Evolutionary conservation across 2,797 vertebrate species (phyloP), one percentile per base, ranked within the genome.

Genomic region (Argentina silus): DNA sequence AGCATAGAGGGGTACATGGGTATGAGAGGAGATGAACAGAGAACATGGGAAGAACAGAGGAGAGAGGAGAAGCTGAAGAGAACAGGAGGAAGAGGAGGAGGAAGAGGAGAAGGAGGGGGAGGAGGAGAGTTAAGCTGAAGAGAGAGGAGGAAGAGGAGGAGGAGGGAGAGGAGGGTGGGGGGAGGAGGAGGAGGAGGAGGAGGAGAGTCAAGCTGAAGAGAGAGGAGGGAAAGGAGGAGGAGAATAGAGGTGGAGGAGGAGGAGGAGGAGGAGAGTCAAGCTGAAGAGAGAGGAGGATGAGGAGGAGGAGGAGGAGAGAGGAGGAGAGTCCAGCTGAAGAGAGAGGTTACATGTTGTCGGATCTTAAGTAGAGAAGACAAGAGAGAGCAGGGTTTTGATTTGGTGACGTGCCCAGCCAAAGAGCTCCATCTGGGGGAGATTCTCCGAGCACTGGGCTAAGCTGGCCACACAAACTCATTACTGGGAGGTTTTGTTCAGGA

Each of bases 401-500:
- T 62, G 50, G 76, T 55, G 53, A 55, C 53, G 19, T 17, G 15
- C 1, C 15, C n/a, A 10, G 51, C 51, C 51, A 53, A 11, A 53
- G 51, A n/a, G n/a, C 74, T 81, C 69, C 71, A 75, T 69, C 80
- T 36, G 27, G 27, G 27, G 64, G 45, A 75, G 72, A 60, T 17
- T 69, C 61, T 82, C 78, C 82, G 79, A 81, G 72, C 60, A 15
- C 67, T 64, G 69, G 81, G 78, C 79, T 61, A 63, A 83, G 75
- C 79, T 83, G 75, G 69, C 79, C 87, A 83, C 85, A 87, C 80
- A 86, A 36, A 36, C 87, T 91, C 93, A 93, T 93, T 93, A 93
- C 88, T 83, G 64, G 53, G 78, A 74, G 81, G 85, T 91, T 82
- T 92, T 93, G 88, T 93, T 91, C 84, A 70, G 87, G 83, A 90